Evolutionary conservation across 2,113 vertebrate species (phyloP), one percentile per base, ranked within the genome.

Genomic region (Nestor notabilis): DNA sequence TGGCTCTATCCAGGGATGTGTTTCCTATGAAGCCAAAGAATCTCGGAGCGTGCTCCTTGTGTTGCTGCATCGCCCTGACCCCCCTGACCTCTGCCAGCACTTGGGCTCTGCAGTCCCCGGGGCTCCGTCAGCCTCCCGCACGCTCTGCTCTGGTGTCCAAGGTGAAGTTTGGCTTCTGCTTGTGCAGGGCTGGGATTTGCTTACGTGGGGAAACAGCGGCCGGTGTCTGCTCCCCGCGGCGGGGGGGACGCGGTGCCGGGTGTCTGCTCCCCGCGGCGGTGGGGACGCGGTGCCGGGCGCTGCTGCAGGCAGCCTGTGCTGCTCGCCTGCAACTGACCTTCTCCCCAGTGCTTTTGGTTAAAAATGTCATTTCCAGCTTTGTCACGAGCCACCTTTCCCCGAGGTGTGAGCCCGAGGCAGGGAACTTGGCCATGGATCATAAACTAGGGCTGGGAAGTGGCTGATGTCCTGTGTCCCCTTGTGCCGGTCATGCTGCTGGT

Each of bases 401-500:
- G 84, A 64, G 75, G 53, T 1, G 0, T 23, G 52, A 79, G 49
- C 31, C 7, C 2, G 21, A 9, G 39, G 33, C 21, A 15, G 2
- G 3, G 27, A 39, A 17, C 3, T 3, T 27, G 71, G 37, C 47
- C 1, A 4, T 3, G 1, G 68, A 47, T 58, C 31, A 47, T 46
- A 33, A 27, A 55, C 20, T 7, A n/a, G 44, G 28, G 46, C 74
- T 53, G 49, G 69, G 72, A 68, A 27, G 6, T 0, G 31, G 41
- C 88, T 52, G 69, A 70, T 1, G 20, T 0, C 41, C 58, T 5
- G 3, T 9, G 58, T 46, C 68, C 78, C 33, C 81, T 41, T 1
- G 8, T 1, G 11, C n/a, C 0, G 0, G 6, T 25, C 0, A 0
- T 8, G 35, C 28, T 0, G 5, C 68, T 23, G 35, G 65, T 33